Conservation (phyloP, 1,140 invertebrate genomes). For the Drosophila bifasciata region DNA sequence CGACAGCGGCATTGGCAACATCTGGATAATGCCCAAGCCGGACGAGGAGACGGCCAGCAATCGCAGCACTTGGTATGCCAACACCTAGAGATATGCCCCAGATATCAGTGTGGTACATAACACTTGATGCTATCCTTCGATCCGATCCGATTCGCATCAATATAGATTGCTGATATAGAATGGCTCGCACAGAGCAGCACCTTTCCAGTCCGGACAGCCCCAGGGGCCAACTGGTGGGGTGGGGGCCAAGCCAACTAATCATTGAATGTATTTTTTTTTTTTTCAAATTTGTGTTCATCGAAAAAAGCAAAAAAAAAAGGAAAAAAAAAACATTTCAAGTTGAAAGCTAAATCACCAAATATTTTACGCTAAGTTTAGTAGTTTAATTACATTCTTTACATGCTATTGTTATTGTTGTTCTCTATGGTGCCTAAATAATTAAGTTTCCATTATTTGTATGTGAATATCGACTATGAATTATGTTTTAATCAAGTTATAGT, state of each 20-base stretch:
- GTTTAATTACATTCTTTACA: conserved; percentile 24
- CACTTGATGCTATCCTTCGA: no score
- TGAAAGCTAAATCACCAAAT: conserved; percentile 73
- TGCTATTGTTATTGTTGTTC: conserved; percentile 34
- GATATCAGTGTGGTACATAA: neutral
- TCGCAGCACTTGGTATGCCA: conserved; percentile 78
- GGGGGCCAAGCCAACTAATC: conserved; percentile 13
- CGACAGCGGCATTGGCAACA: conserved; percentile 80
- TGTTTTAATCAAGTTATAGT: conserved; percentile 1
- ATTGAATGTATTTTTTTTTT: no score
- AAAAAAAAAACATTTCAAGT: conserved; percentile 23
- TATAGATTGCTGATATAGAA: no score
- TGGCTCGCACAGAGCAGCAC: neutral
- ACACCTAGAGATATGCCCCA: conserved; percentile 15
- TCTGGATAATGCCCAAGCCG: conserved; percentile 75
- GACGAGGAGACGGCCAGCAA: conserved; percentile 63
- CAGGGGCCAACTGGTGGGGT: conserved; percentile 5
- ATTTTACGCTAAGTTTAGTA: conserved; percentile 56
- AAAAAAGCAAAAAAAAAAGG: conserved; percentile 7
- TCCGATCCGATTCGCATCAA: neutral
- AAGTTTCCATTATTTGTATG: conserved; percentile 22
- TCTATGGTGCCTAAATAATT: conserved; percentile 26
- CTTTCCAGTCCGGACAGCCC: neutral
- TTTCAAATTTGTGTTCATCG: conserved; percentile 20
- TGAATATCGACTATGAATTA: conserved; percentile 1